A percentile compares a stretch with the other conserved stretches of the same genome.
These are phyloP conservation scores for Archocentrus centrarchus DNA, from an alignment of 2,113 vertebrate species.

Conservation along the genomic window DNA sequence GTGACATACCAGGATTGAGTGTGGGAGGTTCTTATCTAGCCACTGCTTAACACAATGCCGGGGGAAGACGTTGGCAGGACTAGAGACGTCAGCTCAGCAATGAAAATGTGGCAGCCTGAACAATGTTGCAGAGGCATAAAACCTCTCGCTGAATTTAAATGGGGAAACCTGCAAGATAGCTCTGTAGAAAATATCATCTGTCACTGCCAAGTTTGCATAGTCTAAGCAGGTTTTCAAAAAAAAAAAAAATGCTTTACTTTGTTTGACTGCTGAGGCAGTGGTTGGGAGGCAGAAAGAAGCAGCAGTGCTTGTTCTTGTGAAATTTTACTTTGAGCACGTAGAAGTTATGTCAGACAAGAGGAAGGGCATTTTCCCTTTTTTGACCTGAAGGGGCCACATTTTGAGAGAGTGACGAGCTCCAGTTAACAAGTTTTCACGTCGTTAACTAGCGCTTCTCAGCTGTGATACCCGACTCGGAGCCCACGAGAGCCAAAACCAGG, in stretches of 20 bases:
- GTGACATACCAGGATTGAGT: slow-evolving; percentile 22
- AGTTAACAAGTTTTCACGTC: slow-evolving; percentile 32
- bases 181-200: slow-evolving; percentile 50
- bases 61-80: slow-evolving; percentile 41
- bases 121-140: slow-evolving; percentile 52
- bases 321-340: slow-evolving; percentile 2
- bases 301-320: background rate
- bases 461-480: slow-evolving; percentile 19
- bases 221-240: slow-evolving; percentile 59
- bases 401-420: background rate
- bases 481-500: slow-evolving; percentile 35
- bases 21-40: slow-evolving; percentile 58
- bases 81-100: slow-evolving; percentile 26
- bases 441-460: slow-evolving; percentile 42
- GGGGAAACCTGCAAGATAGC: slow-evolving; percentile 48
- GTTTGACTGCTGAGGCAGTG: slow-evolving; percentile 12
- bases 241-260: slow-evolving; percentile 15
- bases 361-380: slow-evolving; percentile 8
- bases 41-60: slow-evolving; percentile 35
- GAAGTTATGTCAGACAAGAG: background rate
- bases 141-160: slow-evolving; percentile 62
- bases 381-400: background rate
- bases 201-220: slow-evolving; percentile 61
- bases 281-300: background rate
- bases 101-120: slow-evolving; percentile 52